These are phyloP conservation scores for Epirrhoe alternata DNA, from an alignment of 2,888 invertebrate species.

Conservation along the genomic window DNA sequence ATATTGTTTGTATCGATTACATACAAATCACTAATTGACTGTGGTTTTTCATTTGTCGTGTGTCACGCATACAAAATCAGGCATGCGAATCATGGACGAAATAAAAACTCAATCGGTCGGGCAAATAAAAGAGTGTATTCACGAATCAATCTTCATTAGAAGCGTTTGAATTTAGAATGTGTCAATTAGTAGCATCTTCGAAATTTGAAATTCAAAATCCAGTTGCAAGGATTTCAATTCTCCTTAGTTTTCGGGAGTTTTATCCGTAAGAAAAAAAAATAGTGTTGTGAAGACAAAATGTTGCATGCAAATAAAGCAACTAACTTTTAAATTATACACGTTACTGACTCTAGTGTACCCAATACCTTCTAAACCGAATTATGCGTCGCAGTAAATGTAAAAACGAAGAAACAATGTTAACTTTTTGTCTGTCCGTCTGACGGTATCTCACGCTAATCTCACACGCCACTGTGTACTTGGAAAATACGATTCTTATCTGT, in stretches of 20 bases:
- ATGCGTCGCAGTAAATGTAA: constrained; percentile 40
- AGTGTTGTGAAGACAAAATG: background rate
- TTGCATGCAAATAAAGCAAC: background rate
- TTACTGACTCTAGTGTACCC: constrained; percentile 22
- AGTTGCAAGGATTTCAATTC: constrained; percentile 7
- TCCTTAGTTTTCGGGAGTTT: background rate
- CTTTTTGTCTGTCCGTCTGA: constrained; percentile 50
- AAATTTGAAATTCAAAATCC: constrained; percentile 14
- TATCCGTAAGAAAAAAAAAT: background rate
- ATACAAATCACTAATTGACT: constrained; percentile 36
- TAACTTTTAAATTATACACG: constrained; percentile 1
- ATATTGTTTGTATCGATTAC: constrained; percentile 41
- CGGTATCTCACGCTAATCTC: constrained; percentile 64
- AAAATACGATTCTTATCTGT: constrained; percentile 52
- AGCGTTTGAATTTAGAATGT: constrained; percentile 31
- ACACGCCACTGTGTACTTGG: constrained; percentile 55
- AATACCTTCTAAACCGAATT: constrained; percentile 34
- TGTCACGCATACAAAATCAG: constrained; percentile 42
- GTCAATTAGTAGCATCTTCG: constrained; percentile 10
- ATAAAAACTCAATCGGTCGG: constrained; percentile 34
- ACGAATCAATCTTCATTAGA: constrained; percentile 29
- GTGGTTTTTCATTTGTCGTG: constrained; percentile 44
- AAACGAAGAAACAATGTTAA: constrained; percentile 49
- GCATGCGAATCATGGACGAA: constrained; percentile 36
- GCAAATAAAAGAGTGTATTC: constrained; percentile 31